Evolutionary conservation across 2,797 vertebrate species (phyloP), one percentile per base, ranked within the genome.

Genomic region (Gymnoscopelus microlampas): DNA sequence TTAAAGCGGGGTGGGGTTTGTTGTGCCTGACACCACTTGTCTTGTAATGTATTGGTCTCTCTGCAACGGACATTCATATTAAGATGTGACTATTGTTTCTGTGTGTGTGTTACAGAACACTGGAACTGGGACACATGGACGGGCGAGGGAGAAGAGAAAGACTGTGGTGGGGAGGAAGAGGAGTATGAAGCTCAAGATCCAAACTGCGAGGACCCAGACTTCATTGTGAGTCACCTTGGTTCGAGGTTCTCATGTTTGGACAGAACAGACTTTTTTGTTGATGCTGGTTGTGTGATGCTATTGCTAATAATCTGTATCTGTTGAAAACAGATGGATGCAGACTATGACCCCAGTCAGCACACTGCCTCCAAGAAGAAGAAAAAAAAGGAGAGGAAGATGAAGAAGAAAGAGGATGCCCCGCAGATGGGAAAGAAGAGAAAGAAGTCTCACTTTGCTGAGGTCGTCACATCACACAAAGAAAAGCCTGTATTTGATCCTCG

Each of bases 111-210:
- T 5, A 10, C 87, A 97, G 96, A 93, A 5, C 90, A 92, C 58
- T 98, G 96, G 96, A 98, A 97, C 89, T 97, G 96, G 97, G 96
- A 97, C 78, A 89, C 73, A 0, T 97, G 96, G 96, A 92, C 85
- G 0, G 94, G 95, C 56, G 90, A 89, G 58, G 81, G 60, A 0
- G 70, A 0, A 19, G 67, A 78, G 3, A 84, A 87, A n/a, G 81
- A 68, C 2, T 24, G 11, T 0, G 62, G 13, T 26, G 80, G 60
- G 23, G 62, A 72, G 5, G 75, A 74, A 24, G 80, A 70, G 0
- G 82, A 81, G 47, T 77, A 65, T 3, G 70, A 60, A 0, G 73
- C 63, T 35, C 10, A 81, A 23, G 66, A 49, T 66, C 93, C 73
- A 0, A 91, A 95, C 81, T 97, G 96, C 0, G 96, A 97, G 0